Percentiles rank a stretch among this genome's conserved stretches.
Conservation (phyloP, 2,113 vertebrate species). For the Saccopteryx leptura region DNA sequence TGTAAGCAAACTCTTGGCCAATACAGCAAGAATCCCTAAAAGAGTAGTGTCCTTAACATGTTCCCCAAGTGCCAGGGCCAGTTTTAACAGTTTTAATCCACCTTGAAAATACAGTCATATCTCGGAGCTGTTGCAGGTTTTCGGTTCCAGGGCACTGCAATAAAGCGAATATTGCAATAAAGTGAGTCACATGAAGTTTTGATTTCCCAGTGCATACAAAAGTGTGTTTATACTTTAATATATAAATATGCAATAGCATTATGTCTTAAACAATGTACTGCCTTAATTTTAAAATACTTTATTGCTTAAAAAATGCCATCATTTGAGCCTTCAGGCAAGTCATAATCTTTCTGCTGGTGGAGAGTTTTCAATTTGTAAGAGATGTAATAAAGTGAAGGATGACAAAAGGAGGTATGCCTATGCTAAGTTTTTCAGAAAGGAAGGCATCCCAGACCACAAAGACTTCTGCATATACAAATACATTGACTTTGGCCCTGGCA, state of each 20-base stretch:
- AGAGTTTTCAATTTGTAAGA: not conserved
- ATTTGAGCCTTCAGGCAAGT: not conserved
- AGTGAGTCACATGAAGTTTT: not conserved
- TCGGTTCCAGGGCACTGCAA: not conserved
- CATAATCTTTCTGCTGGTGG: not conserved
- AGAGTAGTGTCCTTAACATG: no score
- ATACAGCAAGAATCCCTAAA: no score
- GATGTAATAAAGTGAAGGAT: not conserved
- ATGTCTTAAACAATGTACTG: not conserved
- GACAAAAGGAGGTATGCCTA: not conserved
- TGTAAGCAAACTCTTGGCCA: no score
- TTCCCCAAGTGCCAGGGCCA: no score
- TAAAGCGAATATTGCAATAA: not conserved
- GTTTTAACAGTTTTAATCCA: not conserved
- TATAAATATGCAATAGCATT: not conserved
- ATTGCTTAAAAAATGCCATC: not conserved
- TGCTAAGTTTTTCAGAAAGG: not conserved
- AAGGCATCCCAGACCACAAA: not conserved
- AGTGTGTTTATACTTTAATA: not conserved
- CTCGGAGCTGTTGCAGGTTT: not conserved
- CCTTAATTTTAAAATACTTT: not conserved
- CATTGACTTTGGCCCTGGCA: not conserved
- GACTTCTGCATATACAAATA: not conserved
- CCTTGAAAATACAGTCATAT: not conserved
- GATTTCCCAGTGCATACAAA: not conserved